Evolutionary conservation across 30 jellyfish, hydroid and myxozoan species (phyloP).

Genomic region (Thelohanellus kitauei): DNA sequence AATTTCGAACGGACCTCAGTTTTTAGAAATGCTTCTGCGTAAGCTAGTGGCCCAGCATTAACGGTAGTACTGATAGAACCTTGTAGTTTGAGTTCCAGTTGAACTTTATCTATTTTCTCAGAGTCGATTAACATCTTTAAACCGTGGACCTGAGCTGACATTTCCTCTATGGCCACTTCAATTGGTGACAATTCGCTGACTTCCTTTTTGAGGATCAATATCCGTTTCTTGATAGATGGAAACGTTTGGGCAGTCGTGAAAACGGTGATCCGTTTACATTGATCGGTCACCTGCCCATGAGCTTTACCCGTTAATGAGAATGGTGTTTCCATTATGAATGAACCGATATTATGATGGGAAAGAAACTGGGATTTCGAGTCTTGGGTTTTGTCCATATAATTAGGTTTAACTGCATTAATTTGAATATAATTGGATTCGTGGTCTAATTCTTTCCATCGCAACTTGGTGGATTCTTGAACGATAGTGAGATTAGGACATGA

Average conservation of each 20-base stretch:
- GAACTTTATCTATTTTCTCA: conserved; percentile 70
- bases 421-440: conserved; percentile 81
- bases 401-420: conserved; percentile 6
- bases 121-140: conserved; percentile 26
- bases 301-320: conserved; percentile 81
- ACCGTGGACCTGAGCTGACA: conserved; percentile 44
- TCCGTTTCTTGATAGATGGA: conserved; percentile 71
- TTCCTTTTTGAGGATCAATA: conserved; percentile 53
- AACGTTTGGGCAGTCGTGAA: conserved; percentile 63
- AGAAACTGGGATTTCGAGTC: no score
- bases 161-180: conserved; percentile 89
- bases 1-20: neutral
- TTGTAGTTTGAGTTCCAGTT: conserved; percentile 44
- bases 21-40: conserved; percentile 51
- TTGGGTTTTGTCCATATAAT: no score
- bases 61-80: conserved; percentile 93
- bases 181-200: conserved; percentile 59
- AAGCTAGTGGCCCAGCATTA: conserved; percentile 91
- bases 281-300: conserved; percentile 68
- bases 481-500: conserved; percentile 49
- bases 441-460: conserved; percentile 47
- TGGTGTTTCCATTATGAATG: conserved; percentile 80
- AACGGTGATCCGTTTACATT: conserved; percentile 51
- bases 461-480: conserved; percentile 61
- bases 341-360: conserved; percentile 17